Conservation (phyloP, 2,888 invertebrate species). For the Diaphora mendica region DNA sequence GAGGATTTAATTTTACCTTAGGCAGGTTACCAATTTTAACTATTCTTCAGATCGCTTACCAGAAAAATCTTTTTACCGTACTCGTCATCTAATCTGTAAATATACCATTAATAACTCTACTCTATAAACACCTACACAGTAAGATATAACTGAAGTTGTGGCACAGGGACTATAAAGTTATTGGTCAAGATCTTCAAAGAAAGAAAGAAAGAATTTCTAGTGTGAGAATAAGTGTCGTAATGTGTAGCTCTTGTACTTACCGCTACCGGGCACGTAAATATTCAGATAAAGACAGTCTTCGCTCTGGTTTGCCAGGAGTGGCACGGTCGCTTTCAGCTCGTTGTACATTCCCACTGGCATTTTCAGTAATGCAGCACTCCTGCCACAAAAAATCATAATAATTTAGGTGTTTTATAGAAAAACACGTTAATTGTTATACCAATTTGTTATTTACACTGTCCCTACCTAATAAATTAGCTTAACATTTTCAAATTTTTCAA, state of each 20-base stretch:
- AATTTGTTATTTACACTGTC: no score
- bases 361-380: slow-evolving; percentile 88
- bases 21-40: neutral
- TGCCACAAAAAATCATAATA: slow-evolving; percentile 43
- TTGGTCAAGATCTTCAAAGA: no score
- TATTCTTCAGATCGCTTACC: slow-evolving; percentile 53
- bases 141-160: neutral
- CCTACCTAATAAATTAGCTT: no score
- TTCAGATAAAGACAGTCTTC: slow-evolving; percentile 97
- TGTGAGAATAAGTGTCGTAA: no score
- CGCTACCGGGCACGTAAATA: slow-evolving; percentile 95
- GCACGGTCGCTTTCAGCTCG: slow-evolving; percentile 90
- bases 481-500: no score
- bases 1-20: neutral
- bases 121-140: no score
- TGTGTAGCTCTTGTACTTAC: slow-evolving; percentile 81
- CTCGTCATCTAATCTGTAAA: neutral
- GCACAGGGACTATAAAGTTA: neutral
- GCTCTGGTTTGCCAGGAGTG: slow-evolving; percentile 92
- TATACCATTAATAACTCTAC: no score
- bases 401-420: neutral
- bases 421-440: neutral
- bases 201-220: no score
- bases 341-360: slow-evolving; percentile 93
- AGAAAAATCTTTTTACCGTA: slow-evolving; percentile 31